Percentiles rank a stretch among this genome's conserved stretches.
Conservation (phyloP, 1,140 invertebrate species). For the Pentalonia nigronervosa region DNA sequence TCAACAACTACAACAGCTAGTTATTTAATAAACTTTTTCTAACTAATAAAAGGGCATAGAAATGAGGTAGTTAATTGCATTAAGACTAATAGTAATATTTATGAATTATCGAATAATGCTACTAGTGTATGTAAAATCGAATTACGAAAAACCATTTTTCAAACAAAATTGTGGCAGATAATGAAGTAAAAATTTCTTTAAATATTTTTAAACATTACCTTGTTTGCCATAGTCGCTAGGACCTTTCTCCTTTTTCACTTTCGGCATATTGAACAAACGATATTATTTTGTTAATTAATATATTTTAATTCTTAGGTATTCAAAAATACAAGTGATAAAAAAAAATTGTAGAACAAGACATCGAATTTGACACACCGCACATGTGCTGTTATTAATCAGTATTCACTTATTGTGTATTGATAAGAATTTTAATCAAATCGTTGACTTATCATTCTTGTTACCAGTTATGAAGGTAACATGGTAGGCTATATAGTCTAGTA, state of each 20-base stretch:
- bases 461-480: neutral
- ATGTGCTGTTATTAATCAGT: neutral
- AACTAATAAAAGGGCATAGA: neutral
- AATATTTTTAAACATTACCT: conserved; percentile 8
- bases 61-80: too few relatives aligned
- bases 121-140: too few relatives aligned
- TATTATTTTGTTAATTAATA: neutral
- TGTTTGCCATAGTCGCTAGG: conserved; percentile 52
- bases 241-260: conserved; percentile 48
- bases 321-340: neutral
- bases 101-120: neutral
- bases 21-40: neutral
- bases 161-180: neutral
- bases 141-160: neutral
- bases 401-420: too few relatives aligned
- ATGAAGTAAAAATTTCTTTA: neutral
- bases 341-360: neutral
- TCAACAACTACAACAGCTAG: too few relatives aligned
- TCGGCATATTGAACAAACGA: conserved; percentile 18
- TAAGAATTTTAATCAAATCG: neutral
- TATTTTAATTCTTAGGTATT: neutral
- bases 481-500: neutral
- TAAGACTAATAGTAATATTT: neutral
- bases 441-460: neutral
- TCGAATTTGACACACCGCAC: neutral